Evolutionary conservation across 1,140 invertebrate genomes (phyloP).

Genomic region (Drosophila seguyi): DNA sequence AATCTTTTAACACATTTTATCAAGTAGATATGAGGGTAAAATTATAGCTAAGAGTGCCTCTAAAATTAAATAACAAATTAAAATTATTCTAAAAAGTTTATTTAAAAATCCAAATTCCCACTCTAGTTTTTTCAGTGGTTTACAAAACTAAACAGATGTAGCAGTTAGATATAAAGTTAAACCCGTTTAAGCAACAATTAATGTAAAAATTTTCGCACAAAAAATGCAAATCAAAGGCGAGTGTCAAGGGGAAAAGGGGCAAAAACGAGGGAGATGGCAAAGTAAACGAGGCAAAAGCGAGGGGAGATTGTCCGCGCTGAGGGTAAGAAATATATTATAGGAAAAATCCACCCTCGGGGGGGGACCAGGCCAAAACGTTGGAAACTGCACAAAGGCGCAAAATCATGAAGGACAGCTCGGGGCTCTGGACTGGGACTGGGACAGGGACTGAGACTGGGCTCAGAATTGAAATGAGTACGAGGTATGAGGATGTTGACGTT

Average conservation of each 20-base stretch:
- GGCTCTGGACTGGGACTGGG: slow-evolving; percentile 15
- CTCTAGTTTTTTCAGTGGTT: slow-evolving; percentile 1
- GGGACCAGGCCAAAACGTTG: slow-evolving; percentile 32
- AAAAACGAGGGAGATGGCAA: slow-evolving; percentile 17
- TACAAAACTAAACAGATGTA: slow-evolving; percentile 31
- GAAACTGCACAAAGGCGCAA: slow-evolving; percentile 55
- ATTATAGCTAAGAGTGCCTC: not conserved
- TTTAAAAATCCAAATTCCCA: not conserved
- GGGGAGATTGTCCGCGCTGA: slow-evolving; percentile 7
- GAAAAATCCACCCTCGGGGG: slow-evolving; percentile 65
- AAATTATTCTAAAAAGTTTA: not conserved
- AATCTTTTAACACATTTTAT: slow-evolving; percentile 4
- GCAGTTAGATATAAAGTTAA: slow-evolving; percentile 32
- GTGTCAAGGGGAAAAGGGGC: slow-evolving; percentile 23
- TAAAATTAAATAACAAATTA: not conserved
- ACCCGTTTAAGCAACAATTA: slow-evolving; percentile 68
- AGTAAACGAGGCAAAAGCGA: slow-evolving; percentile 1
- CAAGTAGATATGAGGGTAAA: not conserved
- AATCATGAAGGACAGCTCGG: slow-evolving; percentile 48
- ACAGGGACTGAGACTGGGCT: slow-evolving; percentile 13
- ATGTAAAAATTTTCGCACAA: slow-evolving; percentile 49
- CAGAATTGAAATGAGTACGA: slow-evolving; percentile 32
- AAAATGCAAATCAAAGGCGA: slow-evolving; percentile 63
- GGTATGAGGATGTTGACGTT: slow-evolving; percentile 64
- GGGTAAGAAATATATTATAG: slow-evolving; percentile 62